phyloP scores from a whole-genome alignment of 2,797 vertebrate genomes.

The Cygnus olor region DNA sequence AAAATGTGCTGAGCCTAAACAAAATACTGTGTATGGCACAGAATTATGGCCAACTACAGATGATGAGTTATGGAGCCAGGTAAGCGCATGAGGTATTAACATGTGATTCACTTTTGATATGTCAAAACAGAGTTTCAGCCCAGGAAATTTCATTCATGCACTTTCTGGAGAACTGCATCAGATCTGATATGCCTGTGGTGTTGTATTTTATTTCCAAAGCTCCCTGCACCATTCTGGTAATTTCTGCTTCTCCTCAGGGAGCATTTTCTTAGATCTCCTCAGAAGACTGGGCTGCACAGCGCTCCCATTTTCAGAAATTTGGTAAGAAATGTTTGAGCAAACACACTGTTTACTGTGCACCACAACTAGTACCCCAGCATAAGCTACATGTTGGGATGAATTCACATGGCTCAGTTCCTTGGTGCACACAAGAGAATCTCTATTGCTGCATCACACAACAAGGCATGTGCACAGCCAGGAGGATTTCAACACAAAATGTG shows the following conservation, averaged over 20 bases:
- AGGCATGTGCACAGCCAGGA: accelerated
- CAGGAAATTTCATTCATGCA: neutral
- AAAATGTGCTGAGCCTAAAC: neutral
- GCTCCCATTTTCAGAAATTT: neutral
- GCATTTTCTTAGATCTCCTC: neutral
- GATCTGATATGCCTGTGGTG: accelerated
- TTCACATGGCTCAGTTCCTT: neutral
- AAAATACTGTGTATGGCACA: neutral
- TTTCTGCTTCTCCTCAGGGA: neutral
- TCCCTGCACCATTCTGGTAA: neutral
- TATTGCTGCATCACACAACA: neutral
- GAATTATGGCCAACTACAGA: neutral
- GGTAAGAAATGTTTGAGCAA: neutral
- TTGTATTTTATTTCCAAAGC: neutral
- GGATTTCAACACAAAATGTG: neutral
- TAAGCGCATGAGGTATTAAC: neutral
- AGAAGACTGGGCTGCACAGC: neutral
- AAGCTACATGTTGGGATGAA: accelerated
- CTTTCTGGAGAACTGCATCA: neutral
- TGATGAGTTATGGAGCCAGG: neutral
- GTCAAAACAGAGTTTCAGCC: neutral
- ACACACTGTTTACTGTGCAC: neutral
- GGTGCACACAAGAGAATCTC: neutral
- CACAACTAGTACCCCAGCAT: neutral
- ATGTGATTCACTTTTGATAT: neutral